Evolutionary conservation across 2,113 vertebrate genomes (phyloP).

Genomic region (Hemibagrus wyckioides): DNA sequence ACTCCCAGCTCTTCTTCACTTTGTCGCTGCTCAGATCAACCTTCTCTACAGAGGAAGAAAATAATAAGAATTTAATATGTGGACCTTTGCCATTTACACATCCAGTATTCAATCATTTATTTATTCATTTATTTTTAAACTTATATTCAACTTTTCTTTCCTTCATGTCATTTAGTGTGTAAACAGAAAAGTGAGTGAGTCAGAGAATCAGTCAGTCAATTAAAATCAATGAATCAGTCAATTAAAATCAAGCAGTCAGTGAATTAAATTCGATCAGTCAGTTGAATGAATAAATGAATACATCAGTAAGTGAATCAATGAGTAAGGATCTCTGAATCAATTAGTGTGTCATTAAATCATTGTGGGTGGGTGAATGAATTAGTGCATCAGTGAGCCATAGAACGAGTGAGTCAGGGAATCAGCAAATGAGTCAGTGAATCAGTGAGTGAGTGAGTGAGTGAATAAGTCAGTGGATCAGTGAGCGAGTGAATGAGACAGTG

Average conservation of each 20-base stretch:
- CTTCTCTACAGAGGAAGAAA: slow-evolving; percentile 24
- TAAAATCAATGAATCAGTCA: not conserved
- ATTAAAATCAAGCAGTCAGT: not conserved
- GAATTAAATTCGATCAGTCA: not conserved
- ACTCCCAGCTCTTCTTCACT: slow-evolving; percentile 35
- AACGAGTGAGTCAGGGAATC: not conserved
- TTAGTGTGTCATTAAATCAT: not conserved
- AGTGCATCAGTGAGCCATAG: not conserved
- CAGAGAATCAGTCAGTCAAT: not conserved
- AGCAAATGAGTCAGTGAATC: not conserved
- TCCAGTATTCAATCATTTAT: not conserved
- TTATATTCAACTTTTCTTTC: not conserved
- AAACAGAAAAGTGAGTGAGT: not conserved
- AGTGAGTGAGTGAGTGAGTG: not conserved
- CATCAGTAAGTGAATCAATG: not conserved
- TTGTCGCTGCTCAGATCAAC: slow-evolving; percentile 29
- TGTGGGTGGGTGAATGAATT: not conserved
- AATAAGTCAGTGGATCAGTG: not conserved
- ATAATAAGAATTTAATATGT: not conserved
- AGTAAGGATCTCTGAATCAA: not conserved
- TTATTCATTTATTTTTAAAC: not conserved
- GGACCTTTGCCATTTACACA: not conserved
- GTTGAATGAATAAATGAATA: not conserved
- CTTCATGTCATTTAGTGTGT: not conserved
- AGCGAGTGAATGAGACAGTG: not conserved